Evolutionary conservation across 2,113 vertebrate genomes (phyloP).

Genomic region (Dinomys branickii): DNA sequence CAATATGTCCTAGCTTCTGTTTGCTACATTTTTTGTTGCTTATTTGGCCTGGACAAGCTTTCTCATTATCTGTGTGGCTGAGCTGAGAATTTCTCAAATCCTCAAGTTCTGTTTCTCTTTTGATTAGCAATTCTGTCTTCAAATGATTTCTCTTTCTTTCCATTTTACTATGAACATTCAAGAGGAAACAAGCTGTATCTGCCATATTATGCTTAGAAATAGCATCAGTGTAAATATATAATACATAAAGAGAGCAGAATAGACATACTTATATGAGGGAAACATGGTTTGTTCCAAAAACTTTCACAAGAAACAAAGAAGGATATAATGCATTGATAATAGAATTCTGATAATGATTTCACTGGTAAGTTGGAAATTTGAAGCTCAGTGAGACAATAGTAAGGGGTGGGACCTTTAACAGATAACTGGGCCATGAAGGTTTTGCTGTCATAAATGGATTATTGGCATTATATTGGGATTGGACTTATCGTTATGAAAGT

Average conservation of each 20-base stretch:
- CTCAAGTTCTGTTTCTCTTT: not conserved
- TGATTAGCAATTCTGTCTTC: not conserved
- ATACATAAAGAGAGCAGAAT: not conserved
- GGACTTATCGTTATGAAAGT: not conserved
- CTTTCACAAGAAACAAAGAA: not conserved
- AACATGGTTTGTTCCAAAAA: not conserved
- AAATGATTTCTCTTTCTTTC: not conserved
- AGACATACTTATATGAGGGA: not conserved
- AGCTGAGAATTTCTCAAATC: not conserved
- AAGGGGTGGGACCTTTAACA: not conserved
- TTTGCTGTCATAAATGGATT: not conserved
- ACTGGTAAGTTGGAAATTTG: not conserved
- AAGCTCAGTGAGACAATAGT: not conserved
- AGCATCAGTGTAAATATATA: not conserved
- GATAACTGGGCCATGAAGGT: not conserved
- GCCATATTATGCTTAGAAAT: not conserved
- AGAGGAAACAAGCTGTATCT: not conserved
- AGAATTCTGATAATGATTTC: not conserved
- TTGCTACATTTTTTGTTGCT: not conserved
- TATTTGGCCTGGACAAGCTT: not conserved
- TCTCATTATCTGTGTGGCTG: not conserved
- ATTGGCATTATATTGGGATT: not conserved
- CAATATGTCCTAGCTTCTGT: not conserved
- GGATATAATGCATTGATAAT: not conserved
- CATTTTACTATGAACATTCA: not conserved